Base-by-base conservation (phyloP, 1,140 invertebrate species). In the Neoseiulus cucumeris region DNA sequence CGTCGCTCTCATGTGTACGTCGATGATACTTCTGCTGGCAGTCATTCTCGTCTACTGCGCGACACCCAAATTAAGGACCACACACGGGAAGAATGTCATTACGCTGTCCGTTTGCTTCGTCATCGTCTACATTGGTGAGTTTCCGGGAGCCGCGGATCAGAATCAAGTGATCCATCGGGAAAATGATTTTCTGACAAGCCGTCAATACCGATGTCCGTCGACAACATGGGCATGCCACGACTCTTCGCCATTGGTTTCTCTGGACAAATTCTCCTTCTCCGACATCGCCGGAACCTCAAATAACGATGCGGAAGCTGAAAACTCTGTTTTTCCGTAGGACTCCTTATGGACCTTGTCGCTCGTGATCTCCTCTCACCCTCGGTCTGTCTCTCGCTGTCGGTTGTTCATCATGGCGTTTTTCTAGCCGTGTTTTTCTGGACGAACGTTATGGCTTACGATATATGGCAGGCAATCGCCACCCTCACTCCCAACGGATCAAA, bases 401-500 rank as follows among this genome's bases (percentile, higher is more conserved):
- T 79, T 30, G 39, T 75, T 7, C 70, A 79, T 28, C 79, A 81
- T 67, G 77, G 78, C 66, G 75, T 76, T 42, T 77, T 79, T 69
- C 70, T 80, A 29, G 69, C 77, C 7, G 74, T 74, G 7, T 80
- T 78, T 69, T 75, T 75, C 18, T 81, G 80, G 80, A 69, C 80
- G 64, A 79, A 74, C 41, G 71, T 73, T n/a, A 69, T 74, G 66
- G 70, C 74, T 28, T 74, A 70, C 44, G 73, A 74, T 65, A 70
- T 74, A 7, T 75, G 72, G 70, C 68, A 68, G 59, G 69, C 69
- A 5, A 66, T 75, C 12, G 45, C 69, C 7, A 65, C 65, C 65
- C 51, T 39, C 20, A 42, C 65, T 5, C 39, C 65, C 2, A 17
- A 42, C n/a, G n/a, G 33, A 65, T 39, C 33, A 9, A 66, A 12